phyloP scores from a whole-genome alignment of 2,888 invertebrate genomes.

The Hypena proboscidalis region DNA sequence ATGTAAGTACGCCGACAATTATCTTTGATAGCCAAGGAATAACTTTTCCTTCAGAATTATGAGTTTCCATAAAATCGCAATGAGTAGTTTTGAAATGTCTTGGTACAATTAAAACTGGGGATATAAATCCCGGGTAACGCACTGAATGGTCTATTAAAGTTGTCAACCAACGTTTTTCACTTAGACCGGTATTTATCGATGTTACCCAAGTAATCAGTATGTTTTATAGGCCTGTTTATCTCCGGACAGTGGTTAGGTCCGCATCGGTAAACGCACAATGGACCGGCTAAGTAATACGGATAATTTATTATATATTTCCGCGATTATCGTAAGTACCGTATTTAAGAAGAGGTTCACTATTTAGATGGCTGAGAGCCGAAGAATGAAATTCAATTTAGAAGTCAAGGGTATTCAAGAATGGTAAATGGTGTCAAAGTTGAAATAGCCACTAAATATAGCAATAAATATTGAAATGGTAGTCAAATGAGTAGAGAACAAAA shows the following conservation, averaged over 20 bases:
- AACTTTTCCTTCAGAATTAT: no score
- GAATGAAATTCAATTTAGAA: conserved; percentile 2
- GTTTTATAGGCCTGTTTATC: conserved; percentile 56
- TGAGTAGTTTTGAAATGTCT: conserved; percentile 19
- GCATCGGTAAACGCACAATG: conserved; percentile 44
- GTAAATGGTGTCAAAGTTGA: no score
- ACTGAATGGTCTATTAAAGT: conserved; percentile 38
- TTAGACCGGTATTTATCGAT: conserved; percentile 56
- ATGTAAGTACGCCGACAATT: no score
- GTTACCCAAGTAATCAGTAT: conserved; percentile 53
- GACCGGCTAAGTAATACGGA: conserved; percentile 54
- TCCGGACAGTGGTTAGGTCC: conserved; percentile 42
- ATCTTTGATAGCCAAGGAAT: no score
- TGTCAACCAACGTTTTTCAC: conserved; percentile 53
- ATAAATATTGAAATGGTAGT: no score
- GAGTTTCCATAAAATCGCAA: conserved; percentile 12
- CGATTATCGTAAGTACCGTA: conserved; percentile 50
- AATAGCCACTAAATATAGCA: no score
- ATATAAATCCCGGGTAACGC: conserved; percentile 34
- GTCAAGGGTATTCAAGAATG: no score
- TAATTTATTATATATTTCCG: conserved; percentile 63
- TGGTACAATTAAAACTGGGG: conserved; percentile 30
- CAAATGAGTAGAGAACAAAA: no score
- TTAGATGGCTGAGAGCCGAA: no score
- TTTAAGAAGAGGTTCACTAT: conserved; percentile 30